Conservation (phyloP, 1,140 invertebrate genomes). For the Cheumatopsyche charites region DNA sequence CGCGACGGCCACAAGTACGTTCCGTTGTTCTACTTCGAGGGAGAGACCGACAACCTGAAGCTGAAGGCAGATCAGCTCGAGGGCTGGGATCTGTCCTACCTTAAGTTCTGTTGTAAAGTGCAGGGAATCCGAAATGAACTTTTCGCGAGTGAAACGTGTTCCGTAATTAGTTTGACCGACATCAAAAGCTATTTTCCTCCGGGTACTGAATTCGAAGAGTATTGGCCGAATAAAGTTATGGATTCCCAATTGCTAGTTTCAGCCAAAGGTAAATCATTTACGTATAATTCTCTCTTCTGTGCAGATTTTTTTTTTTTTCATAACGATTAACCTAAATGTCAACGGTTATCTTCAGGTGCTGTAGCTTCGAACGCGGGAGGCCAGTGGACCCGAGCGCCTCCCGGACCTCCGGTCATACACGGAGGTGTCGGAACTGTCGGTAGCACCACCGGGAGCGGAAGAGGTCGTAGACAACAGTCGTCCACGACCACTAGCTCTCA, state of each 20-base stretch:
- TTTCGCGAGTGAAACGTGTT: slow-evolving; percentile 86
- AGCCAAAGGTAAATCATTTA: slow-evolving; percentile 61
- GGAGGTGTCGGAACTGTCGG: slow-evolving; percentile 49
- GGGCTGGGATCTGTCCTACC: slow-evolving; percentile 89
- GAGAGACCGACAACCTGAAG: slow-evolving; percentile 88
- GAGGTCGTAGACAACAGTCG: slow-evolving; percentile 38
- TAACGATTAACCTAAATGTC: too few species aligned
- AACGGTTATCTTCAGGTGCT: slow-evolving; percentile 50
- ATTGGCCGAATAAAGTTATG: slow-evolving; percentile 87
- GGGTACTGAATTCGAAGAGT: slow-evolving; percentile 87
- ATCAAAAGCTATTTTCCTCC: slow-evolving; percentile 90
- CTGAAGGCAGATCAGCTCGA: slow-evolving; percentile 82
- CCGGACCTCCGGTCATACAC: slow-evolving; percentile 53
- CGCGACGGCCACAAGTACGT: slow-evolving; percentile 85
- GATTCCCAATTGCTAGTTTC: slow-evolving; percentile 75
- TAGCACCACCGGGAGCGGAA: slow-evolving; percentile 37
- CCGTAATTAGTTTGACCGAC: slow-evolving; percentile 86
- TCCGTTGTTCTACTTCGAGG: slow-evolving; percentile 93
- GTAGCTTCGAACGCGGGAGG: slow-evolving; percentile 50
- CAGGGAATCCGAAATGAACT: slow-evolving; percentile 90
- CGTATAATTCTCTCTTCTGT: background rate
- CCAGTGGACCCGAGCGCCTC: slow-evolving; percentile 59
- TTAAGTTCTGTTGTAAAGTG: slow-evolving; percentile 94
- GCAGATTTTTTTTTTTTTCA: too few species aligned
- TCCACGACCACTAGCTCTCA: slow-evolving; percentile 38